A percentile compares a stretch with the other conserved stretches of the same genome.
phyloP scores from a whole-genome alignment of 2,888 invertebrate species.

The Agrotis clavis region DNA sequence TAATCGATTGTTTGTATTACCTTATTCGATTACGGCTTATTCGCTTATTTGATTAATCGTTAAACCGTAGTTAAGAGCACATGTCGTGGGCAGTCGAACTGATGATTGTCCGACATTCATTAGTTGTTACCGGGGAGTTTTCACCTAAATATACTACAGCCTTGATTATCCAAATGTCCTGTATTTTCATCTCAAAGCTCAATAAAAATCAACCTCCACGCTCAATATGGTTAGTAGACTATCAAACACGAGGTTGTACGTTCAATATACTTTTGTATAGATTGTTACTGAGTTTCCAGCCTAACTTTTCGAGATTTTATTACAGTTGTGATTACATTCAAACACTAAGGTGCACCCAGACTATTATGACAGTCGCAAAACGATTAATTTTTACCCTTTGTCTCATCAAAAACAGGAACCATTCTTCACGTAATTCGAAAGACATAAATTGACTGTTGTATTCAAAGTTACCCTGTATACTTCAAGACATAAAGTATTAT shows the following conservation, averaged over 20 bases:
- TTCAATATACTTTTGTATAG: background rate
- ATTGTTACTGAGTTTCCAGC: background rate
- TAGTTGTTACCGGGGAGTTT: background rate
- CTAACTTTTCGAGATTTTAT: no score
- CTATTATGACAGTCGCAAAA: background rate
- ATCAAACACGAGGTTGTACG: no score
- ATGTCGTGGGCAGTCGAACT: conserved; percentile 8
- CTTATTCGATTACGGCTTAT: conserved; percentile 13
- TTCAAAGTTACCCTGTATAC: background rate
- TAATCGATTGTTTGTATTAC: conserved; percentile 4
- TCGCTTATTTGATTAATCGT: conserved; percentile 12
- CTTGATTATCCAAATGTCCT: no score
- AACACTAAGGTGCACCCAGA: background rate
- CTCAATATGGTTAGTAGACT: background rate
- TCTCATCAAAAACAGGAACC: background rate
- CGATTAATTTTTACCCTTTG: background rate
- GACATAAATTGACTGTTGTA: background rate
- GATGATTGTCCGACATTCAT: background rate
- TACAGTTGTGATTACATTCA: background rate
- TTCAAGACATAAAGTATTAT: background rate
- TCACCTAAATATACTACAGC: background rate
- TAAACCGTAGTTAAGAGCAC: conserved; percentile 1
- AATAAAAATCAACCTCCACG: no score
- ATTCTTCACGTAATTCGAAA: background rate
- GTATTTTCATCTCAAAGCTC: no score